Percentiles rank a stretch among this genome's conserved stretches.
Evolutionary conservation across 2,888 invertebrate species (phyloP).

Genomic region (Fragum fragum): DNA sequence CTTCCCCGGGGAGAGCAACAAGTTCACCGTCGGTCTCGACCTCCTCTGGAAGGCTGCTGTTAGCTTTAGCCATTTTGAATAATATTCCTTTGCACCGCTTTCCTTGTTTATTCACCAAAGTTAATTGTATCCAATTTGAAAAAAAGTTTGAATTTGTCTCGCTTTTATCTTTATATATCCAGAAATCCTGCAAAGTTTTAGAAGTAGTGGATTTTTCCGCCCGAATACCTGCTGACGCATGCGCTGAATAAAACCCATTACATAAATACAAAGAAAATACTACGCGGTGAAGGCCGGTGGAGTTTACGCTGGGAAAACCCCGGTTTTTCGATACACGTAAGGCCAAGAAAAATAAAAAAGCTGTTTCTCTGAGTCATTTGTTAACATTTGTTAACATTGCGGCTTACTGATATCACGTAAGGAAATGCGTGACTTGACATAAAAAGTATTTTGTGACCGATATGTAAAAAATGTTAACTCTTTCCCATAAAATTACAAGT

Average conservation of each 20-base stretch:
- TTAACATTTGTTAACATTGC: no score
- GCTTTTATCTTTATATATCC: conserved; percentile 5
- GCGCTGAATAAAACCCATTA: conserved; percentile 7
- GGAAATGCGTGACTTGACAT: no score
- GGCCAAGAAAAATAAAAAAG: conserved; percentile 30
- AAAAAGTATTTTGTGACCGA: no score
- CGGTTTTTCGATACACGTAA: conserved; percentile 27
- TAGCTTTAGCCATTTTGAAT: not conserved
- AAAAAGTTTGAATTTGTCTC: not conserved
- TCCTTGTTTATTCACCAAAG: no score
- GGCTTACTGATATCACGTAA: no score
- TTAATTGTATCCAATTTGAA: not conserved
- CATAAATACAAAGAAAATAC: conserved; percentile 17
- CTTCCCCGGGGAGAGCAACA: not conserved
- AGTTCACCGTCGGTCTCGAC: conserved; percentile 20
- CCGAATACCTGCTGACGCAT: conserved; percentile 18
- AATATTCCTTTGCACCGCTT: no score
- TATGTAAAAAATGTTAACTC: no score
- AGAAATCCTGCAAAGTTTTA: not conserved
- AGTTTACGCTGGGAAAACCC: conserved; percentile 61
- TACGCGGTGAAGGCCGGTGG: conserved; percentile 43
- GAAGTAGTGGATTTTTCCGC: not conserved
- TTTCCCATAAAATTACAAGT: no score
- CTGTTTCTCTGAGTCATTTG: not conserved
- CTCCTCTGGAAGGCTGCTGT: conserved; percentile 6